Evolutionary conservation across 2,113 vertebrate species (phyloP), one percentile per base, ranked within the genome.

Genomic region (Acrocephalus kingi): DNA sequence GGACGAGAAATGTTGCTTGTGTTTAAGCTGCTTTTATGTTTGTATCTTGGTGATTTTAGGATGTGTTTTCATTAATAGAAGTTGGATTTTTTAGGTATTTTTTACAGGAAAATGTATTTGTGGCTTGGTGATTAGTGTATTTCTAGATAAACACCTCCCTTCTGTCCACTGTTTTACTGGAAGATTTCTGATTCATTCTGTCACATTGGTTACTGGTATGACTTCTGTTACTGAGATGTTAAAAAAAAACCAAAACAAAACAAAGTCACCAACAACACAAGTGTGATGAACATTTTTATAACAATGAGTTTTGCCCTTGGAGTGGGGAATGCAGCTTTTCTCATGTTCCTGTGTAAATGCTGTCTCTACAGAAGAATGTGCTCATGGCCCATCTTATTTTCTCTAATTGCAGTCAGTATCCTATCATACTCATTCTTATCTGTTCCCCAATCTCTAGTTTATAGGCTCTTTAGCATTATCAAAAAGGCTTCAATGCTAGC

Each of bases 161-260:
- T 84, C n/a, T 62, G 15, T 35, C 28, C 13, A 23, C 11, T 0
- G 0, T 58, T 89, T 67, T 33, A 43, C 10, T 71, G 33, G 12
- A 67, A 67, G 31, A 62, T 61, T 91, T 89, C 46, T 45, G 24
- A 18, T 37, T 41, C 3, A 2, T 69, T 90, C 4, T 58, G 7
- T 79, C 45, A 33, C n/a, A 6, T 11, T 37, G 55, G 24, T 56
- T 83, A 25, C 17, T 54, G 49, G 5, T 27, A 17, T 58, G 39
- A 46, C 23, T 89, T 74, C 9, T 71, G 19, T 58, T 43, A 46
- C 30, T 52, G 41, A 67, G 31, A n/a, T 76, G 9, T 51, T 69
- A 11, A 79, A 66, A 87, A 58, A 43, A 2, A 0, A 3, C 6
- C 6, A 23, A 49, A 31, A 8, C 6, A 22, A 63, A 37, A 22